Evolutionary conservation across 1,140 invertebrate genomes (phyloP), one percentile per base, ranked within the genome.

Genomic region (Meloidogyne chitwoodi): DNA sequence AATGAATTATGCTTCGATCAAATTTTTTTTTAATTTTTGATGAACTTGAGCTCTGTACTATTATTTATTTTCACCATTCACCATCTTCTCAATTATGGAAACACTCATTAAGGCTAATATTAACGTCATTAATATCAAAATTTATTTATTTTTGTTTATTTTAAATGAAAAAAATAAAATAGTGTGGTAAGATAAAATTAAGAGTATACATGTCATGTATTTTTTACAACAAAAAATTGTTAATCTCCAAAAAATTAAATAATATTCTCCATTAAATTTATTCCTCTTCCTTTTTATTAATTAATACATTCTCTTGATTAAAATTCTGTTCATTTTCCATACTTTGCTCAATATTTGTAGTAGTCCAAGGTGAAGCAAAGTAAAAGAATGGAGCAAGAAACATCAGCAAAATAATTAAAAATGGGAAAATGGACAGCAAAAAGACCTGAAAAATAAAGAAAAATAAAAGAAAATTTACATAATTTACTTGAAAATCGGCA

Each of bases 361-460:
- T n/a, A n/a, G 48, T 56, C 48, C 48, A 56, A 56, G 48, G 48
- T 1, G 19, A 56, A 22, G 12, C 48, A 56, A 67, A 67, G 65
- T 67, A 67, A 41, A 67, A 67, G 16, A 67, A 31, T 12, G 65
- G 65, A 6, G 65, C 29, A 67, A 67, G 65, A 19, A 67, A 41
- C 65, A 67, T 8, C 16, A 67, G 2, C 29, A 67, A 67, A 67
- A 67, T 19, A 34, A 67, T n/a, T n/a, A 67, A 10, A 67, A 67
- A 67, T 26, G 65, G 65, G 22, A 67, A 67, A 19, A 41, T 41
- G 5, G 65, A 67, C 29, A 67, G 22, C 65, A 67, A 67, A 67
- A 67, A 67, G 19, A 67, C 19, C 65, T 67, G 6, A 24, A 66
- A 19, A 65, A 65, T 27, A 12, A 12, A 29, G 14, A 38, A 29